Evolutionary conservation across 2,888 invertebrate species (phyloP), one percentile per base, ranked within the genome.

Genomic region (Pollenia amentaria): DNA sequence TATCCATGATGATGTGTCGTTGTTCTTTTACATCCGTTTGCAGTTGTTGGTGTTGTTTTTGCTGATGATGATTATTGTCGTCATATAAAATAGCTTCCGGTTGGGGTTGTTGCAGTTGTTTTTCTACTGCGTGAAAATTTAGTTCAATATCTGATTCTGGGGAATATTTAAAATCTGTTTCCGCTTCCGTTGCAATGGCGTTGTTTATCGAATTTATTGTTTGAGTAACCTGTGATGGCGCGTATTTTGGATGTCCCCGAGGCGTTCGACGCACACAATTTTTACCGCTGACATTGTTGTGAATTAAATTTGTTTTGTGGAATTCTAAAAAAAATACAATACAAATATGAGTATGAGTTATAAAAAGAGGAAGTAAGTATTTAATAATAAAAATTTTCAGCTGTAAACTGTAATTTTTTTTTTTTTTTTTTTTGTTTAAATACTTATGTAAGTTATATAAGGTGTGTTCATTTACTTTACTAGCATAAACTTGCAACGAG

Each of bases 1-100:
- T 76, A 72, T 81, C 65, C n/a, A n/a, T n/a, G 48, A 14, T 60
- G 21, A 40, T 67, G 62, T 78, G 70, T 76, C n/a, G 80, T 73
- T 81, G 76, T 67, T 73, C 48, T 65, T 57, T 60, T 48, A 51
- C 76, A 70, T 86, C 75, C 73, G 78, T 70, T 75, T 75, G 79
- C 9, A 40, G 57, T 51, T 75, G 75, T 38, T 57, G 62, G 11
- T 82, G 62, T 40, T 40, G 46, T 12, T 21, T 18, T 29, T 70
- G 55, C 11, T 70, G 60, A 12, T 72, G 64, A 44, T 75, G 44
- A n/a, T 78, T 82, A 62, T 53, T 72, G 16, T 69, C 64, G 55
- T 70, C 62, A 70, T 29, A 57, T 51, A 57, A 42, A 76, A 70
- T 80, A 57, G 70, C 18, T 75, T 76, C 84, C 48, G 18, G n/a